These are phyloP conservation scores for Podarcis cretensis DNA, from an alignment of 2,113 vertebrate genomes.

Conservation along the genomic window DNA sequence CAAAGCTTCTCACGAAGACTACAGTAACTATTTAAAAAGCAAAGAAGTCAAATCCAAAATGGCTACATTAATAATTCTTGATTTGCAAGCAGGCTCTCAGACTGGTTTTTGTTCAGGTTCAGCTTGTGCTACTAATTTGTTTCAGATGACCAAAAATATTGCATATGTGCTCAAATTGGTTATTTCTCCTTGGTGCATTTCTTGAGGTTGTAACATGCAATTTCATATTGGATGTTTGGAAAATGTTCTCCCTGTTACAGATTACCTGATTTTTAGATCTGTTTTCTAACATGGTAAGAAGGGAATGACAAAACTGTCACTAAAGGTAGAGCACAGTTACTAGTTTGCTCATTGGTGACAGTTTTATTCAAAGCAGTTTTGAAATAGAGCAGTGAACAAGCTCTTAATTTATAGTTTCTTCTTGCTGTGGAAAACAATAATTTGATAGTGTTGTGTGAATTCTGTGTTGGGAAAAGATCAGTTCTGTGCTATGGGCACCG, in stretches of 20 bases:
- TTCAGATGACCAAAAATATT: neutral
- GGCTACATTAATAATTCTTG: slow-evolving; percentile 34
- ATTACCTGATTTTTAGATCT: neutral
- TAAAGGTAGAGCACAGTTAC: neutral
- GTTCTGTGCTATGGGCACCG: neutral
- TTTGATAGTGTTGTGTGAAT: neutral
- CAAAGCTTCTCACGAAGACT: neutral
- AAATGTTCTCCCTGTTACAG: neutral
- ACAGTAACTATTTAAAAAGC: neutral
- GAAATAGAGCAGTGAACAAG: neutral
- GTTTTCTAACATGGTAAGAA: neutral
- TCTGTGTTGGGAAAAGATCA: neutral
- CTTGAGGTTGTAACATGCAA: neutral
- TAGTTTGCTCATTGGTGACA: neutral
- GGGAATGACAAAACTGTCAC: neutral
- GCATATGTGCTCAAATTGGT: neutral
- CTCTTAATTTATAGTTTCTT: neutral
- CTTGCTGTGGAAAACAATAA: neutral
- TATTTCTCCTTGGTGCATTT: neutral
- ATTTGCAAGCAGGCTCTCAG: neutral
- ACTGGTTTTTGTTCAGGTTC: neutral
- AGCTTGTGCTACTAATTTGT: neutral
- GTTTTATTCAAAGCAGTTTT: neutral
- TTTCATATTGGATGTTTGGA: neutral
- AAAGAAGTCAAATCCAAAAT: slow-evolving; percentile 33